phyloP scores from a whole-genome alignment of 2,888 invertebrate species.

The Xestoiulus laeticollis region DNA sequence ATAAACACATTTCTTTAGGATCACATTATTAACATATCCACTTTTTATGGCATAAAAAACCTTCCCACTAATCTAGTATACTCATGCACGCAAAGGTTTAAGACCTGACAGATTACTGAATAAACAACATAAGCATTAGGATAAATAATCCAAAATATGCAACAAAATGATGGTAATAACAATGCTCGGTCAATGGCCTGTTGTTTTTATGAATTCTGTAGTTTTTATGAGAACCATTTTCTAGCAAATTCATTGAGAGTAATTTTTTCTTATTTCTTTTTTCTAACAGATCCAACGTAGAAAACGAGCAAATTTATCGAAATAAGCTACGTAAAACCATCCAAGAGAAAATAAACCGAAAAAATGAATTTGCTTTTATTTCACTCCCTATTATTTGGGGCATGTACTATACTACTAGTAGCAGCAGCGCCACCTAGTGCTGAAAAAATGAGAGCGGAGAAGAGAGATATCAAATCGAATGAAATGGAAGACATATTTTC shows the following conservation, averaged over 20 bases:
- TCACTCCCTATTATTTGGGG: slow-evolving; percentile 27
- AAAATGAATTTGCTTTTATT: slow-evolving; percentile 45
- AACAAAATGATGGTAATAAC: background rate
- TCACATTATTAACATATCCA: background rate
- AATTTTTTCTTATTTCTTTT: background rate
- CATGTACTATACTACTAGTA: slow-evolving; percentile 22
- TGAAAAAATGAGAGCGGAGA: slow-evolving; percentile 29
- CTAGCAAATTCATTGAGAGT: background rate
- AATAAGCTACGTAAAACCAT: background rate
- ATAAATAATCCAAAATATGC: background rate
- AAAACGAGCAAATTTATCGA: background rate
- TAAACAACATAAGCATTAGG: background rate
- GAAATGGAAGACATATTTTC: slow-evolving; percentile 49
- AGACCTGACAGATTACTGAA: background rate
- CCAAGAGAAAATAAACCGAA: background rate
- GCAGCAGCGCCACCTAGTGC: slow-evolving; percentile 29
- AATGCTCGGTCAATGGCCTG: background rate
- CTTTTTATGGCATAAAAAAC: background rate
- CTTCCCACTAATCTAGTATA: background rate
- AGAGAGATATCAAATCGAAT: slow-evolving; percentile 46
- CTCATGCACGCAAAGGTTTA: background rate
- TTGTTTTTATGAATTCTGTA: background rate
- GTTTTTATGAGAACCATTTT: background rate
- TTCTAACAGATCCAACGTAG: background rate
- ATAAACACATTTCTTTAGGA: background rate